These are phyloP conservation scores for Eristalinus aeneus DNA, from an alignment of 2,888 invertebrate genomes.

Conservation along the genomic window DNA sequence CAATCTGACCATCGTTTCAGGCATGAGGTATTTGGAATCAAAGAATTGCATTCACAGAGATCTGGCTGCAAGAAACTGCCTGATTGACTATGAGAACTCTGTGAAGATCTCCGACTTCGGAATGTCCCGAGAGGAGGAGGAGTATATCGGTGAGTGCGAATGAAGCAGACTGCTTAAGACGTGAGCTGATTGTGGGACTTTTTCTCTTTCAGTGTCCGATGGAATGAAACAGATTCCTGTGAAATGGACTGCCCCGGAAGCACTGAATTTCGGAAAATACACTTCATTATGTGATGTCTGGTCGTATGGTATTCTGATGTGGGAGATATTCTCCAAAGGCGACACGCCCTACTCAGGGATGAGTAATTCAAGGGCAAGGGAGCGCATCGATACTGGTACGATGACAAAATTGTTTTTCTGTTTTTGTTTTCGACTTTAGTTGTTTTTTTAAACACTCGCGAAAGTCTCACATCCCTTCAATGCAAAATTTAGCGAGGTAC, in stretches of 20 bases:
- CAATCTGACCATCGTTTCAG: conserved; percentile 66
- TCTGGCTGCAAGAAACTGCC: conserved; percentile 95
- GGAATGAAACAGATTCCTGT: conserved; percentile 99
- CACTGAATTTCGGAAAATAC: conserved; percentile 97
- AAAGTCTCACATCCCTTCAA: too few species aligned
- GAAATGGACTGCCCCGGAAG: conserved; percentile 99
- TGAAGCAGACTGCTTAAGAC: background rate
- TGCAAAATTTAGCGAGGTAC: too few species aligned
- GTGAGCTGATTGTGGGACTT: background rate
- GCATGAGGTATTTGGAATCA: conserved; percentile 96
- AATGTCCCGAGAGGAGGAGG: conserved; percentile 98
- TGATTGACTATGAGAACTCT: conserved; percentile 87
- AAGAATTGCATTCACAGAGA: conserved; percentile 98
- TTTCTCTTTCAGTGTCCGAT: conserved; percentile 86
- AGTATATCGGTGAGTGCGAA: conserved; percentile 86
- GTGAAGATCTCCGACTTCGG: conserved; percentile 99
- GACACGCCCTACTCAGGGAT: conserved; percentile 96
- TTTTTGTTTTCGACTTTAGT: too few species aligned
- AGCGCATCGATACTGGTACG: conserved; percentile 94
- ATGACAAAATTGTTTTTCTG: background rate
- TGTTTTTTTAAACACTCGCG: too few species aligned
- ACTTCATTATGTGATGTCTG: conserved; percentile 97
- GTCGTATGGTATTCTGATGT: conserved; percentile 97
- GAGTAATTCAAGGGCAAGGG: conserved; percentile 95
- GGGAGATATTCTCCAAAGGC: conserved; percentile 98